phyloP scores from a whole-genome alignment of 2,888 invertebrate species.

The Tethea ocularis region DNA sequence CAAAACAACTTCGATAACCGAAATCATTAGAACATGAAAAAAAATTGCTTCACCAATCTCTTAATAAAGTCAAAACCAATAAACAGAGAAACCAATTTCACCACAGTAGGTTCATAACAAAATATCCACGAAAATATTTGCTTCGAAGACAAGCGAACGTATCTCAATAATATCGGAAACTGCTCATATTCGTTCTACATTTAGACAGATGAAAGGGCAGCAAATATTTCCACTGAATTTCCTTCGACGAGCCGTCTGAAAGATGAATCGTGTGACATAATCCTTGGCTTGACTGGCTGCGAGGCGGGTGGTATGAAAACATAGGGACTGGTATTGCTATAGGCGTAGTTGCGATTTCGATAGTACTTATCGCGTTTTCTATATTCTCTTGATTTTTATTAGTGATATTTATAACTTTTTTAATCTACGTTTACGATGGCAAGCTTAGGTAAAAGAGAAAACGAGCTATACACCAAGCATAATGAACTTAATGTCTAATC shows the following conservation, averaged over 20 bases:
- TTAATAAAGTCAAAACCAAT: neutral
- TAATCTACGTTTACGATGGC: neutral
- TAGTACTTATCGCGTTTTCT: no score
- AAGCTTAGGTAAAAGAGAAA: neutral
- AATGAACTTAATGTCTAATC: neutral
- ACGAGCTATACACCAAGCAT: no score
- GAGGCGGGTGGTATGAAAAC: conserved; percentile 17
- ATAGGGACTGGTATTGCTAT: conserved; percentile 21
- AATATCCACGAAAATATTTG: neutral
- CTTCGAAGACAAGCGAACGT: conserved; percentile 18
- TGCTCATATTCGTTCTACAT: conserved; percentile 37
- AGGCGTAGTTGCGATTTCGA: neutral
- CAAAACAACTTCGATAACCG: no score
- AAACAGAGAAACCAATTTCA: neutral
- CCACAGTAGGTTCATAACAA: neutral
- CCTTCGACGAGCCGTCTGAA: conserved; percentile 50
- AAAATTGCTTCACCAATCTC: neutral
- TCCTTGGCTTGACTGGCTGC: conserved; percentile 36
- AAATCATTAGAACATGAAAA: neutral
- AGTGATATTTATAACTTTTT: no score
- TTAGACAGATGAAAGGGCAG: conserved; percentile 48
- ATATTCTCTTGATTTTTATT: no score
- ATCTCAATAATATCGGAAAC: conserved; percentile 34
- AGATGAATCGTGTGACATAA: conserved; percentile 57
- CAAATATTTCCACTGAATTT: conserved; percentile 58